Percentiles rank a stretch among this genome's conserved stretches.
These are phyloP conservation scores for Delichon dasypus DNA, from an alignment of 2,797 vertebrate genomes.

Conservation along the genomic window DNA sequence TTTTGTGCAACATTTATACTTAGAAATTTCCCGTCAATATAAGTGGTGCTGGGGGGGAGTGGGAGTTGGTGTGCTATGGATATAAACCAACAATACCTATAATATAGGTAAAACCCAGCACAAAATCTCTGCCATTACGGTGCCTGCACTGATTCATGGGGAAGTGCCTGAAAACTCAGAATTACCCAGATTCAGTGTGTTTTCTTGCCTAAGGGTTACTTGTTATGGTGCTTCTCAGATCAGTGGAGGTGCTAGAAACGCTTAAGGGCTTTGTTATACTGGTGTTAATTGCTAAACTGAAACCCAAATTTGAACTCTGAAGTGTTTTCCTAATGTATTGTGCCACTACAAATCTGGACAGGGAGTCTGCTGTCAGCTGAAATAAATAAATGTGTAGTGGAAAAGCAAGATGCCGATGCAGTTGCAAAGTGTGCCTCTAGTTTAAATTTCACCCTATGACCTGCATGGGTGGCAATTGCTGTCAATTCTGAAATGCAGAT, in stretches of 20 bases:
- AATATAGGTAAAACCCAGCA: background rate
- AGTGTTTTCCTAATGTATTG: background rate
- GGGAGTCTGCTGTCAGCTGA: background rate
- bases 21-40: background rate
- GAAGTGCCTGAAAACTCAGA: background rate
- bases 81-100: background rate
- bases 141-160: background rate
- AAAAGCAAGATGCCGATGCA: background rate
- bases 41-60: rapidly evolving
- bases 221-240: constrained; percentile 4
- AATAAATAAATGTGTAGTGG: background rate
- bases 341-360: background rate
- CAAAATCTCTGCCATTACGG: background rate
- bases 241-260: constrained; percentile 18
- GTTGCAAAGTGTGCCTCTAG: background rate
- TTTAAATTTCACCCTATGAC: background rate
- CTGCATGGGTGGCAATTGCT: background rate
- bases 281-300: background rate
- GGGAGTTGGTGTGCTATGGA: rapidly evolving
- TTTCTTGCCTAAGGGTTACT: constrained; percentile 41
- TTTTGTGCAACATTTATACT: background rate
- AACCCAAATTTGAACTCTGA: constrained; percentile 15
- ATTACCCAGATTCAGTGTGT: background rate
- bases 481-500: background rate
- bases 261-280: constrained; percentile 5